Conservation (phyloP, 2,113 vertebrate genomes). For the Euleptes europaea region DNA sequence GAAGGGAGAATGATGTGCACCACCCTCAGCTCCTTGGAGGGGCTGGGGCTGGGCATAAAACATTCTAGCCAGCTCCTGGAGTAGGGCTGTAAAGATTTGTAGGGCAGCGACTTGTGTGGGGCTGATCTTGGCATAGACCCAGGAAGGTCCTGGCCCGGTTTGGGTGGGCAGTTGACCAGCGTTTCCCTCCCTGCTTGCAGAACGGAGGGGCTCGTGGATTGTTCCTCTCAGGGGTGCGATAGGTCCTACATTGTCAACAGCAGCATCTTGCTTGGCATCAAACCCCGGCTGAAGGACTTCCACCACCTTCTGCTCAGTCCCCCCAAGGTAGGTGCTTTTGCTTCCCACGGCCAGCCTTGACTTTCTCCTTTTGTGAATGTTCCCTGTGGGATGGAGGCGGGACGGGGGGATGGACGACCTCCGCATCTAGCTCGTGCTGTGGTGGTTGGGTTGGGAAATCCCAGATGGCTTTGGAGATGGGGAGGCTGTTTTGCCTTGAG, state of each 20-base stretch:
- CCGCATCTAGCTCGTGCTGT: not conserved
- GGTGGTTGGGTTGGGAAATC: not conserved
- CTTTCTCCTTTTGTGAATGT: too few species aligned
- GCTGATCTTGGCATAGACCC: not conserved
- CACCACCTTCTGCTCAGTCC: constrained; percentile 93
- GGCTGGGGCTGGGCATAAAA: too few species aligned
- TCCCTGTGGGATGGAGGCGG: not conserved
- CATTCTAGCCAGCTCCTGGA: not conserved
- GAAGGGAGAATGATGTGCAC: too few species aligned
- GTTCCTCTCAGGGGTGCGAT: constrained; percentile 96
- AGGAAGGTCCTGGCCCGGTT: not conserved
- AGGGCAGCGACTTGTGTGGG: rapidly evolving
- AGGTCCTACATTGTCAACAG: constrained; percentile 87
- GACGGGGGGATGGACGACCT: too few species aligned
- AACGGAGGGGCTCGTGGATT: constrained; percentile 92
- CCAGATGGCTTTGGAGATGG: not conserved
- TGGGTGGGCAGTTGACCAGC: too few species aligned
- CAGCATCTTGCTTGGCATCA: constrained; percentile 89
- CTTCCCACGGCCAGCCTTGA: too few species aligned
- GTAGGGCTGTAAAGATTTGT: rapidly evolving
- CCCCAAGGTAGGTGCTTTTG: constrained; percentile 82
- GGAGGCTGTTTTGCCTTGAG: not conserved
- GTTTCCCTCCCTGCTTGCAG: constrained; percentile 64
- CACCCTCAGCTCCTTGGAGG: too few species aligned
- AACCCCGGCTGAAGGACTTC: constrained; percentile 94